Percentiles rank a stretch among this genome's conserved stretches.
phyloP scores from a whole-genome alignment of 2,113 vertebrate species.

The Panurus biarmicus region DNA sequence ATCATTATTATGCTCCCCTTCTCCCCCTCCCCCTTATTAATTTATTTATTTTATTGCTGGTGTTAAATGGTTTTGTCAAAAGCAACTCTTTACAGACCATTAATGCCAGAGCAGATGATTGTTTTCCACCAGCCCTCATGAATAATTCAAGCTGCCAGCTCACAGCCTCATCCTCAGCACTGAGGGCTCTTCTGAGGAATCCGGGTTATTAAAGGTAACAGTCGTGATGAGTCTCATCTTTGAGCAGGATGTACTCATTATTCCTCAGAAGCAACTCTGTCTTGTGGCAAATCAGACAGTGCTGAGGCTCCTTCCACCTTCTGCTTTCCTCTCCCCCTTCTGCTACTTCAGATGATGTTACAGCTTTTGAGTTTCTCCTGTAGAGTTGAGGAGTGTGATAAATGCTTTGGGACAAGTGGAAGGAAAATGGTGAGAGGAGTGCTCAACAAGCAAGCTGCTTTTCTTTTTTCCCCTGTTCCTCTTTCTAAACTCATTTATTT shows the following conservation, averaged over 20 bases:
- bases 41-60: slow-evolving; percentile 43
- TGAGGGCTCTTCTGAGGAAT: not conserved
- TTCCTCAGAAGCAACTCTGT: not conserved
- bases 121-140: slow-evolving; percentile 3
- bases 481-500: not conserved
- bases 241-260: not conserved
- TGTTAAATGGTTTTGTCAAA: slow-evolving; percentile 60
- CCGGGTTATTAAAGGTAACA: slow-evolving; percentile 5
- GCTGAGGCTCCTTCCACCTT: not conserved
- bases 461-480: not conserved
- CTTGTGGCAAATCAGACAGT: not conserved
- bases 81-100: slow-evolving; percentile 45
- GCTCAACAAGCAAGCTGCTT: not conserved
- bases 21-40: not conserved
- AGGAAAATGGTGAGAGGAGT: not conserved
- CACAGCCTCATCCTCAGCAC: not conserved
- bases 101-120: slow-evolving; percentile 44
- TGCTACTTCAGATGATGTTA: not conserved
- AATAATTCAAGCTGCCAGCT: slow-evolving; percentile 29
- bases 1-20: not conserved
- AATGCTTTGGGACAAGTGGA: not conserved
- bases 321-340: not conserved
- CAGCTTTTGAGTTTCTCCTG: not conserved
- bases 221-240: not conserved
- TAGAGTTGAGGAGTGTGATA: not conserved